Percentiles rank a stretch among this genome's conserved stretches.
These are phyloP conservation scores for Leptopterna dolabrata DNA, from an alignment of 2,888 invertebrate genomes.

Conservation along the genomic window DNA sequence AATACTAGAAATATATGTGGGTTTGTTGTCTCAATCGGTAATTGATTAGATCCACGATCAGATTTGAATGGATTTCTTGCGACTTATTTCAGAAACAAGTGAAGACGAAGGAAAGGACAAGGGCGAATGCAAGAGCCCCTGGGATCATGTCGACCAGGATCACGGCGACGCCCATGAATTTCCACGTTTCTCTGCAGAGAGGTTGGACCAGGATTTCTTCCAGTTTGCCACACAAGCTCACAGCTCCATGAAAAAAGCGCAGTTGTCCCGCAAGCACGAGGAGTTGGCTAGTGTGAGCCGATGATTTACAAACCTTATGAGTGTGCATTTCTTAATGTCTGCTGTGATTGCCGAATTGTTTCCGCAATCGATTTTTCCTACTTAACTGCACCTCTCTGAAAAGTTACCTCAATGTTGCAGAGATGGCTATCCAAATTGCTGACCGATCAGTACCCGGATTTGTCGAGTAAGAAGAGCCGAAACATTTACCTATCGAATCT, in stretches of 20 bases:
- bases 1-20: too few species aligned
- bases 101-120: background rate
- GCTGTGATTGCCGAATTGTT: background rate
- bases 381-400: too few species aligned
- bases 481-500: conserved; percentile 34
- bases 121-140: background rate
- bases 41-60: too few species aligned
- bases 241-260: background rate
- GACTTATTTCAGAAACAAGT: background rate
- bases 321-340: background rate
- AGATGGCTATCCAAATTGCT: conserved; percentile 29
- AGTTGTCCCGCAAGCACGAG: conserved; percentile 22
- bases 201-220: conserved; percentile 28
- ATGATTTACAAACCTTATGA: background rate
- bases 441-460: conserved; percentile 13
- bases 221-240: background rate
- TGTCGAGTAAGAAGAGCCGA: conserved; percentile 29
- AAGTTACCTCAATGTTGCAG: background rate
- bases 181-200: background rate
- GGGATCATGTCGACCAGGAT: background rate
- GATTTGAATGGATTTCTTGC: too few species aligned
- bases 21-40: too few species aligned
- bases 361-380: too few species aligned
- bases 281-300: conserved; percentile 20
- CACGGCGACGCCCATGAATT: background rate